A percentile compares a stretch with the other conserved stretches of the same genome.
phyloP scores from a whole-genome alignment of 2,888 invertebrate genomes.

The Celastrina argiolus region DNA sequence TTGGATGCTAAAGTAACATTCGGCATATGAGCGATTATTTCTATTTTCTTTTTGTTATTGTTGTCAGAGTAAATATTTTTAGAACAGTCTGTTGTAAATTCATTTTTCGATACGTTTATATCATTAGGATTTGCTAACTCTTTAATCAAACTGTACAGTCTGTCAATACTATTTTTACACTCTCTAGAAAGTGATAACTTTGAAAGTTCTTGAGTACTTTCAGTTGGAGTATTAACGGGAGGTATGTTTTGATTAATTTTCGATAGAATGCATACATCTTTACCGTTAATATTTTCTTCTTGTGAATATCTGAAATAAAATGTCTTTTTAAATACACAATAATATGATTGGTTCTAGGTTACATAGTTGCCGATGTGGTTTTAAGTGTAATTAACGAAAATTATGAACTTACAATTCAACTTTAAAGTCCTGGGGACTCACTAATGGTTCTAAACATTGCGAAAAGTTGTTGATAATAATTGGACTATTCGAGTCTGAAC shows the following conservation, averaged over 20 bases:
- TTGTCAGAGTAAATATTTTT: conserved; percentile 33
- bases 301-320: background rate
- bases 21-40: conserved; percentile 39
- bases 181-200: conserved; percentile 41
- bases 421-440: background rate
- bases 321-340: background rate
- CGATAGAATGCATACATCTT: background rate
- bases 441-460: background rate
- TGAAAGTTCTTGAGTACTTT: background rate
- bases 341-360: no score
- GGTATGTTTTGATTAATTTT: conserved; percentile 30
- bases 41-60: conserved; percentile 30
- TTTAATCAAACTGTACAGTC: conserved; percentile 61
- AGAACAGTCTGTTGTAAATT: conserved; percentile 24
- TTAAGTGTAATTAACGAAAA: background rate
- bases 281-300: background rate
- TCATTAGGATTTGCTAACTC: conserved; percentile 44
- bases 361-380: no score
- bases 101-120: conserved; percentile 34
- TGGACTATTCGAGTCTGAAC: background rate
- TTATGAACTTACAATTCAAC: background rate
- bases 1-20: conserved; percentile 60
- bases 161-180: conserved; percentile 63
- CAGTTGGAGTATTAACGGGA: conserved; percentile 37
- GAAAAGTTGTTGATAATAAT: background rate